Base-by-base conservation (phyloP, 35 echinoderm and acorn worm species). In the Heliocidaris tuberculata region DNA sequence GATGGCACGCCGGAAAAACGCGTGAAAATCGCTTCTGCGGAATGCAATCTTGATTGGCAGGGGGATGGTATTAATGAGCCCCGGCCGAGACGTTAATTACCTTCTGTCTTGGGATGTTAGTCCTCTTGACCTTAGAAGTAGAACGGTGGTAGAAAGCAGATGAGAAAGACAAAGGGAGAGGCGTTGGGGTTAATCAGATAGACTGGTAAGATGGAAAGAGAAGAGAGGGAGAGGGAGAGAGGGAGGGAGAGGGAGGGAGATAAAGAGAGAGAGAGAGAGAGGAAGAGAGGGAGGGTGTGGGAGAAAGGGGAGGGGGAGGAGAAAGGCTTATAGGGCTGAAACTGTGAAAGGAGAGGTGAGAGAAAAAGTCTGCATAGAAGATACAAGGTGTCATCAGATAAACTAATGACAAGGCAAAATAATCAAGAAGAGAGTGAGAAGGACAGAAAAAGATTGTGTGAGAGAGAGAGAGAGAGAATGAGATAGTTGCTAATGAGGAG, bases 31-130 rank as follows among this genome's bases (percentile, higher is more conserved):
- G 31, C 50, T 93, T 93, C 16, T 31, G 48, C 91, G 91, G 50
- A 59, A 93, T 93, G 91, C 48, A 31, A 93, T 31, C 48, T 21
- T 93, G 91, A 93, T 59, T 93, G 91, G 50, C 91, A 93, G 91
- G 91, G 48, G 17, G 87, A 93, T 4, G 91, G 50, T 93, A 49
- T 93, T 93, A 93, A 93, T 93, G 91, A 93, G 29, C 27, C 32
- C 50, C 21, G 48, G n/a, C n/a, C 21, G 21, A 47, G 91, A 50
- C 47, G 48, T 93, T 93, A 93, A 93, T 93, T 93, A 93, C 50
- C 91, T 31, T 30, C 29, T 56, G 50, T 50, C 49, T 59, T 49
- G 50, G 19, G 50, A 30, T 93, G 50, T 49, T 93, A 93, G 47
- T 48, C 31, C 87, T 48, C 87, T 89, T 89, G 47, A 89, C 87